Conservation (phyloP, 2,113 vertebrate species). For the Larimichthys crocea region DNA sequence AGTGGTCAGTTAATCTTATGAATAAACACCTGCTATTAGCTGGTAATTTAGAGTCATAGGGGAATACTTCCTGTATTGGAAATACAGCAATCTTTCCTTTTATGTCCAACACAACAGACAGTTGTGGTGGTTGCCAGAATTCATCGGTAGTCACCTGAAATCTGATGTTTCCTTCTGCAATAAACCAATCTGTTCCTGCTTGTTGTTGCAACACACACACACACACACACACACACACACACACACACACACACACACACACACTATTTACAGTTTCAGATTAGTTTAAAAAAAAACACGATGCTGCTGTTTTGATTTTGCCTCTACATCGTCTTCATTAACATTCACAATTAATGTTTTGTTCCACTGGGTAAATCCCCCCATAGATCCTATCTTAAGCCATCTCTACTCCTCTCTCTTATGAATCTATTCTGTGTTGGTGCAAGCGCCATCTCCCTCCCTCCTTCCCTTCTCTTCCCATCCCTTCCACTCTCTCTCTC, state of each 20-base stretch:
- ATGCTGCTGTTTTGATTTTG: slow-evolving; percentile 49
- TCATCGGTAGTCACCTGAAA: slow-evolving; percentile 31
- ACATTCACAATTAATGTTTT: slow-evolving; percentile 50
- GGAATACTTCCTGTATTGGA: background rate
- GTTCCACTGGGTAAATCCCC: slow-evolving; percentile 52
- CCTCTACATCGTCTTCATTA: slow-evolving; percentile 58
- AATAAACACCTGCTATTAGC: slow-evolving; percentile 40
- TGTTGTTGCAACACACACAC: background rate
- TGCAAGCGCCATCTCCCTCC: slow-evolving; percentile 9
- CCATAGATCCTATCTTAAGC: slow-evolving; percentile 47
- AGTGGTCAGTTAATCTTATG: slow-evolving; percentile 27
- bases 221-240: slow-evolving; percentile 22
- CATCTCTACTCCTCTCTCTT: slow-evolving; percentile 41
- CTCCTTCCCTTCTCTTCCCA: background rate
- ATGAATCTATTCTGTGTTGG: slow-evolving; percentile 35
- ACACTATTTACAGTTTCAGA: slow-evolving; percentile 2
- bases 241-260: slow-evolving; percentile 12
- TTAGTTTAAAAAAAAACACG: slow-evolving; percentile 24
- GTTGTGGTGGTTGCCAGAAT: background rate
- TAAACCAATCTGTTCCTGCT: slow-evolving; percentile 1
- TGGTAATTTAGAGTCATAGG: slow-evolving; percentile 10
- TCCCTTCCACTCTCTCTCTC: background rate
- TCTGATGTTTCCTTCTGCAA: slow-evolving; percentile 11
- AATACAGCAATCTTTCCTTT: slow-evolving; percentile 1
- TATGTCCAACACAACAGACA: slow-evolving; percentile 31